Evolutionary conservation across 2,797 vertebrate species (phyloP).

Genomic region (Crypturellus tataupa): DNA sequence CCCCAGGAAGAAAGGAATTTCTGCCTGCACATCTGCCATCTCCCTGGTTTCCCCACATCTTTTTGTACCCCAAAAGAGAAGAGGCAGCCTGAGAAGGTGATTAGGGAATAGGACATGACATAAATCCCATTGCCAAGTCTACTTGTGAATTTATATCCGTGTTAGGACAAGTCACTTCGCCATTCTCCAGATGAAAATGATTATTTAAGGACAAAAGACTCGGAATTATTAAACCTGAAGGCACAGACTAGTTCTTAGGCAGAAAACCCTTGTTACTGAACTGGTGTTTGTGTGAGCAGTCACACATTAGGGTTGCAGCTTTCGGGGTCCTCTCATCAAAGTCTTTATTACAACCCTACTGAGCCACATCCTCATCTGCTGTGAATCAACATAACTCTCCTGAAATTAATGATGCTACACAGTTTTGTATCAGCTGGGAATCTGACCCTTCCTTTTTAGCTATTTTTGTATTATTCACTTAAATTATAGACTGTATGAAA

Average conservation of each 20-base stretch:
- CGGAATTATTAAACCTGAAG: conserved; percentile 69
- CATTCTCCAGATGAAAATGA: conserved; percentile 61
- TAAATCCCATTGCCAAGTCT: conserved; percentile 52
- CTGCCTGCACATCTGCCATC: conserved; percentile 14
- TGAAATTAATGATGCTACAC: conserved; percentile 34
- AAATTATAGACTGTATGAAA: neutral
- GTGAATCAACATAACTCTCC: conserved; percentile 47
- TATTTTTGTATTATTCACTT: neutral
- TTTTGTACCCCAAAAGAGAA: conserved; percentile 41
- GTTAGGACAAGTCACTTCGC: conserved; percentile 60
- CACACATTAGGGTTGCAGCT: conserved; percentile 53
- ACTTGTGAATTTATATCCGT: conserved; percentile 61
- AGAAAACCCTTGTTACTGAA: conserved; percentile 70
- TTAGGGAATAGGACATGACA: conserved; percentile 49
- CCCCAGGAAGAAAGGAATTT: conserved; percentile 49
- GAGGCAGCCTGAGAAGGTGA: conserved; percentile 28
- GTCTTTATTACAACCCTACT: conserved; percentile 58
- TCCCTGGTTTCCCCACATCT: neutral
- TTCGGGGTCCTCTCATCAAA: conserved; percentile 61
- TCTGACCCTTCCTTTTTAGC: neutral
- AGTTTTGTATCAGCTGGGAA: conserved; percentile 41
- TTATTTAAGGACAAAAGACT: conserved; percentile 73
- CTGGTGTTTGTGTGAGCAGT: conserved; percentile 71
- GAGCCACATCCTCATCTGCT: conserved; percentile 41
- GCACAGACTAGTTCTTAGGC: conserved; percentile 58